Conservation (phyloP, 2,113 vertebrate species). For the Recurvirostra avosetta region DNA sequence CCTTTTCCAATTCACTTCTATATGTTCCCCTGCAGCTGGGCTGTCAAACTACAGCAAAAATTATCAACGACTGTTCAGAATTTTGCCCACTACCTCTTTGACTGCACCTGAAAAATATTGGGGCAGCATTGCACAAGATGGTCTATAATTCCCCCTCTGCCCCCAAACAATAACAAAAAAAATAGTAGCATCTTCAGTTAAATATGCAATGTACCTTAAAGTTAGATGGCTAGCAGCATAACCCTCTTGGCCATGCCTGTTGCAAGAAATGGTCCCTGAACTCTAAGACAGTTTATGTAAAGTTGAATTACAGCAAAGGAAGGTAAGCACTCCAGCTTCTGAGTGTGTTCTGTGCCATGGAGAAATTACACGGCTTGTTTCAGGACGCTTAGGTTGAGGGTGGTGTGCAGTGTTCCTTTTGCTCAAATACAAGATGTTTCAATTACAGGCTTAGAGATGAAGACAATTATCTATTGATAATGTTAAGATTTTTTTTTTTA, state of each 20-base stretch:
- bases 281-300: not conserved
- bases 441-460: not conserved
- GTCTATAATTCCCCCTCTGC: not conserved
- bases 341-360: rapidly evolving
- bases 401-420: not conserved
- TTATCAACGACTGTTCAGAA: not conserved
- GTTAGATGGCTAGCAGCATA: not conserved
- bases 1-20: not conserved
- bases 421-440: not conserved
- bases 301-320: not conserved
- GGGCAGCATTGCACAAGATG: not conserved
- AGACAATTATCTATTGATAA: not conserved
- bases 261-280: not conserved
- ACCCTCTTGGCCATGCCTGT: not conserved
- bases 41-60: not conserved
- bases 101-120: not conserved
- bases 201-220: not conserved
- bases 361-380: not conserved
- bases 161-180: not conserved
- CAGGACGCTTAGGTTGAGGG: not conserved
- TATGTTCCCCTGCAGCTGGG: not conserved
- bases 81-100: not conserved
- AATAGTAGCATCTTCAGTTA: not conserved
- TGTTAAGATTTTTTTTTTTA: not conserved
- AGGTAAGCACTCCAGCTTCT: not conserved